Conservation (phyloP, 2,113 vertebrate species). For the Brevimyrus niger region DNA sequence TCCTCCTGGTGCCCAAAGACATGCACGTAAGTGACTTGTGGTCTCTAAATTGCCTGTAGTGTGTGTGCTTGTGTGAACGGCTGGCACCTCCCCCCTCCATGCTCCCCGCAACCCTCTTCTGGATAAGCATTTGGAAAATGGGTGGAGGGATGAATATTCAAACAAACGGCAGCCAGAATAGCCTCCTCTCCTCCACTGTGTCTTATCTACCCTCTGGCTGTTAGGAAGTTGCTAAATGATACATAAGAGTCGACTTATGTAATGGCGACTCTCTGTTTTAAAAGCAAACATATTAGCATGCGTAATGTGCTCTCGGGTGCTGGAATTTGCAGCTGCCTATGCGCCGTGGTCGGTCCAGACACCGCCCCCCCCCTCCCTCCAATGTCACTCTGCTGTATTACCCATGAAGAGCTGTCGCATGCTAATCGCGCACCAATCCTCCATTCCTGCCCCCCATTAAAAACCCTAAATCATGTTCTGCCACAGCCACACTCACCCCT, state of each 20-base stretch:
- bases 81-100: neutral
- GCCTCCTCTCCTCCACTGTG: neutral
- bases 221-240: neutral
- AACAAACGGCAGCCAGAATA: neutral
- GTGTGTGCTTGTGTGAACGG: neutral
- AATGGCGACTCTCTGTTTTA: neutral
- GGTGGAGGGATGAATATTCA: neutral
- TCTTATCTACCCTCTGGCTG: neutral
- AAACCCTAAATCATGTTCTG: neutral
- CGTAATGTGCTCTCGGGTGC: neutral
- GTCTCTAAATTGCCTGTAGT: neutral
- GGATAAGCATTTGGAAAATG: neutral
- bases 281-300: conserved; percentile 9
- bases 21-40: neutral
- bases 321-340: neutral
- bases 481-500: neutral
- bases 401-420: neutral
- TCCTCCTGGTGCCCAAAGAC: neutral
- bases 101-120: neutral
- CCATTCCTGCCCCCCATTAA: neutral
- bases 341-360: neutral
- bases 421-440: neutral
- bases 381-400: neutral
- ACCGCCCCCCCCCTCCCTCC: neutral
- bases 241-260: conserved; percentile 1